Evolutionary conservation across 1,140 invertebrate species (phyloP), one percentile per base, ranked within the genome.

Genomic region (Eumaeus atala): DNA sequence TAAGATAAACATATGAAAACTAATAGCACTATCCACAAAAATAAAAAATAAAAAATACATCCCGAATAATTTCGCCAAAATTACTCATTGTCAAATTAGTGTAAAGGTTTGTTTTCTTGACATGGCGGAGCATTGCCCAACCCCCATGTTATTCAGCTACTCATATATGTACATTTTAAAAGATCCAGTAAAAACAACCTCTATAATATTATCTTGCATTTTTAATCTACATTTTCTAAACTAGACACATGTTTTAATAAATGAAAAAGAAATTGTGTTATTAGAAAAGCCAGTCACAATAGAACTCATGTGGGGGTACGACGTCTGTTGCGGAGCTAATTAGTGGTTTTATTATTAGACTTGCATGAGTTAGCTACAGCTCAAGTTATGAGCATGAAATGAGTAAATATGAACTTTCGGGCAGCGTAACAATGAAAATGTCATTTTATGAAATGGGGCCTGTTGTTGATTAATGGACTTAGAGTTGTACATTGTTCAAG

Each of bases 371-470:
- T 61, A 61, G 67, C 63, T n/a, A 59, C 56, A 54, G 60, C 58
- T 59, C 56, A 57, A 61, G 64, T 74, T 75, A 71, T 76, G 66
- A 71, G 68, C 72, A 66, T 62, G 67, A 77, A 83, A 79, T 67
- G 71, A 73, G 75, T 76, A 74, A 80, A 77, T 78, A 70, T 58
- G 64, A 74, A 79, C 66, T 84, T 81, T 69, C 57, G 64, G 75
- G 66, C 59, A 58, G 63, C 58, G 62, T 63, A 78, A 84, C 80
- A 84, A 84, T 81, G 76, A 79, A 83, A 81, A 75, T 84, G 77
- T 81, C 80, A 81, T 72, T 84, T 79, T 80, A 79, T 77, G 80
- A 79, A 78, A 77, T 68, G 72, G 21, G 77, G 68, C 74, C 66
- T 64, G 62, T 62, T 51, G 56, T 70, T 83, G 80, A 81, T 84